phyloP scores from a whole-genome alignment of 2,113 vertebrate genomes.

The Columba janthina region DNA sequence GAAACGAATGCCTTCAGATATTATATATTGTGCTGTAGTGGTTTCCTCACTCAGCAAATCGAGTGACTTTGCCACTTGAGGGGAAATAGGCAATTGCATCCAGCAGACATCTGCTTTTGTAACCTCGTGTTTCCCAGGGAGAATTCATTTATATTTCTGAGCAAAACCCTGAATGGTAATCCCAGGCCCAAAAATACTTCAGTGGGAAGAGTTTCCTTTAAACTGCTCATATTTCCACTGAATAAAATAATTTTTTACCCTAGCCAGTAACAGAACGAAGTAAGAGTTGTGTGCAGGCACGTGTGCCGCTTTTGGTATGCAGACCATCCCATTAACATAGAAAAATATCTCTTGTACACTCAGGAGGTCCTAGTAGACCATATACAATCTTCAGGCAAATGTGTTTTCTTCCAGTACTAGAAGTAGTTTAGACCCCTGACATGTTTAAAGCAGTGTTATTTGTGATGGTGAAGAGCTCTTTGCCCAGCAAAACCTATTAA shows the following conservation, averaged over 20 bases:
- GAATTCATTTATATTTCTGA: constrained; percentile 36
- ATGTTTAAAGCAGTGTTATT: neutral
- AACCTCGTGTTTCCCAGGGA: constrained; percentile 41
- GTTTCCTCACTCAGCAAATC: neutral
- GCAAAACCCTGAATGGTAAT: neutral
- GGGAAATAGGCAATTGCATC: constrained; percentile 2
- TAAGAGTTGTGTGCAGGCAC: neutral
- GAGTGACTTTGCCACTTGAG: neutral
- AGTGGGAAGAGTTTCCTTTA: constrained; percentile 55
- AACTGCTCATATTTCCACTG: constrained; percentile 53
- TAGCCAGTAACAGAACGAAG: constrained; percentile 30
- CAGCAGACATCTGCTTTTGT: constrained; percentile 24
- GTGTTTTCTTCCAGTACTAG: neutral
- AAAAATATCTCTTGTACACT: neutral
- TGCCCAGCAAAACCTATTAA: neutral
- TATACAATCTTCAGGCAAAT: neutral
- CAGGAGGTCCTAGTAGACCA: neutral
- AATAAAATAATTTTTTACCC: constrained; percentile 64
- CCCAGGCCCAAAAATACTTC: constrained; percentile 12
- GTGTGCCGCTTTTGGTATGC: neutral
- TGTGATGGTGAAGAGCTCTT: neutral
- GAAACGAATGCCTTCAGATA: neutral
- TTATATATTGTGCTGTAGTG: neutral
- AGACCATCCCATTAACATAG: neutral
- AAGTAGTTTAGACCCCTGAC: neutral